A percentile compares a stretch with the other conserved stretches of the same genome.
These are phyloP conservation scores for Lithophane leautieri DNA, from an alignment of 2,888 invertebrate genomes.

Conservation along the genomic window DNA sequence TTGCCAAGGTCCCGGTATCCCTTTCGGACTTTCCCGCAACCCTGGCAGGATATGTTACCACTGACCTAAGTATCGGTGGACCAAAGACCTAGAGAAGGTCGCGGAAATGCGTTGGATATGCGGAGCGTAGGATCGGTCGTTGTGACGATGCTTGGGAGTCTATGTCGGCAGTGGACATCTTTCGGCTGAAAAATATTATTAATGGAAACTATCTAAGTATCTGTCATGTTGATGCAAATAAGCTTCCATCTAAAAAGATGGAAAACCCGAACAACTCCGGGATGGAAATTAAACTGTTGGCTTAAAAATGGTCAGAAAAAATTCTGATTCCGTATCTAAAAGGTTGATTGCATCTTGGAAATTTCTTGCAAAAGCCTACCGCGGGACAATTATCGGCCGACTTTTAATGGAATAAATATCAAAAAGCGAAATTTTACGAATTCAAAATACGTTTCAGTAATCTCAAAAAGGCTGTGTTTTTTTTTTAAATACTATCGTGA, in stretches of 20 bases:
- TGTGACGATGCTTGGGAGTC: neutral
- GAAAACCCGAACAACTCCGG: neutral
- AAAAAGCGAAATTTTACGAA: conserved; percentile 10
- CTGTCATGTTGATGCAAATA: neutral
- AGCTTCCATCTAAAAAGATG: neutral
- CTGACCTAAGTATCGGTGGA: too few species aligned
- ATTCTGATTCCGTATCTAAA: too few species aligned
- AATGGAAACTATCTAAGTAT: neutral
- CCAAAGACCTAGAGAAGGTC: neutral
- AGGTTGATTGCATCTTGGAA: neutral
- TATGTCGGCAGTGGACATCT: neutral
- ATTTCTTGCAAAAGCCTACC: neutral
- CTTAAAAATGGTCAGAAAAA: neutral
- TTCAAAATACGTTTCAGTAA: conserved; percentile 15
- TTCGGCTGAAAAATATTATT: neutral
- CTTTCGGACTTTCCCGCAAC: too few species aligned
- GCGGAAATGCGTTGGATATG: neutral
- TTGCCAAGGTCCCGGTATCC: too few species aligned
- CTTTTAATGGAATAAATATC: neutral
- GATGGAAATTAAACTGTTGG: neutral
- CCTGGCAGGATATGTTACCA: too few species aligned
- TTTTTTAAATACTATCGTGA: conserved; percentile 32
- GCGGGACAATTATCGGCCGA: conserved; percentile 19
- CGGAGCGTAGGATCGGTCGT: neutral
- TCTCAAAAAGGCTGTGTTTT: conserved; percentile 17